Evolutionary conservation across 2,113 vertebrate species (phyloP), one percentile per base, ranked within the genome.

Genomic region (Ochotona princeps): DNA sequence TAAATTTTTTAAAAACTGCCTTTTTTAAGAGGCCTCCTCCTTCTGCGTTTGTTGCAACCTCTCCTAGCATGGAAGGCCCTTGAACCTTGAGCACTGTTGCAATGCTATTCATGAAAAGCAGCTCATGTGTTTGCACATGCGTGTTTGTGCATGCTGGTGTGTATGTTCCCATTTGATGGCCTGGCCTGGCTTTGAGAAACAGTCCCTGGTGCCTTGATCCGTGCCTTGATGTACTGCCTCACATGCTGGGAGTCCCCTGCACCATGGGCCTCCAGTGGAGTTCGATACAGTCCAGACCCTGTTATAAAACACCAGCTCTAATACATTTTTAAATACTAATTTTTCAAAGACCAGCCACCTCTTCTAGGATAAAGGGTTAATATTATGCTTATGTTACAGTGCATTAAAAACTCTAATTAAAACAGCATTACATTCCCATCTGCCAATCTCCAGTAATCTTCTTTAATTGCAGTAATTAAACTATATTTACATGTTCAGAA

Each of bases 401-500:
- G 99, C 98, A 99, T 99, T 99, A 99, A 99, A 98, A 99, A 98
- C 99, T 99, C 99, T 99, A 99, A 99, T 99, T 99, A 99, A 99
- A 99, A 99, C 99, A 99, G 99, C 99, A 99, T 99, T 99, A 99
- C 99, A 99, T 99, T 99, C 99, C 99, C 99, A 99, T 99, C 99
- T 99, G 99, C 99, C 99, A 99, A 99, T 99, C 99, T 99, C 98
- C 99, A 99, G 98, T 99, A 99, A 99, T 99, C 99, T 99, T 99
- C 99, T 99, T 99, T 99, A 99, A 99, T 99, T 99, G 99, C 99
- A 98, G 99, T 99, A 99, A 99, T 99, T 99, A 99, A 99, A 99
- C 99, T 99, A 99, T 99, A 99, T 99, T 99, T 99, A 99, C 99
- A 99, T 99, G 99, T 99, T 99, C 99, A 99, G 99, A 99, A 99